Evolutionary conservation across 2,888 invertebrate species (phyloP).

Genomic region (Pyrrhosoma nymphula): DNA sequence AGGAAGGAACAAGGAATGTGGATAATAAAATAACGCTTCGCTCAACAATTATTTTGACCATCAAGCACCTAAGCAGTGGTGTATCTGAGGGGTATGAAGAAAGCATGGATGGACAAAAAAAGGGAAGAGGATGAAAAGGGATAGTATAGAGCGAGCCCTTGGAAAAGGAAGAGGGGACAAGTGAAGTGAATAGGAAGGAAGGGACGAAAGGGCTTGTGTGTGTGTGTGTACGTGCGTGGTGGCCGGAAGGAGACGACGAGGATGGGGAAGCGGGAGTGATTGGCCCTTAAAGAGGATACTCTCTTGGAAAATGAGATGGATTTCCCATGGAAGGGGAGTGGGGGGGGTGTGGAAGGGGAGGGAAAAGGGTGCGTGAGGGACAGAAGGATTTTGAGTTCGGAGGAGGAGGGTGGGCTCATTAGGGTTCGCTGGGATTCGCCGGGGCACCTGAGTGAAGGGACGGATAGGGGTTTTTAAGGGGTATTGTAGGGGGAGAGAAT

Average conservation of each 20-base stretch:
- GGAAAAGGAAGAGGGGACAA: neutral
- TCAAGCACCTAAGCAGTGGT: too few relatives aligned
- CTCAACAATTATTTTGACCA: too few relatives aligned
- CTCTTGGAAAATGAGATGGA: constrained; percentile 37
- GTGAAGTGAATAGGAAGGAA: neutral
- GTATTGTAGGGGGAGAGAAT: neutral
- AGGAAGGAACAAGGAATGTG: too few relatives aligned
- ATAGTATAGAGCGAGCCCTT: too few relatives aligned
- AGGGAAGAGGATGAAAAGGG: too few relatives aligned
- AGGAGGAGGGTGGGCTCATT: constrained; percentile 15
- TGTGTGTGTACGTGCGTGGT: neutral
- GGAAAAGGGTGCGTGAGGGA: neutral
- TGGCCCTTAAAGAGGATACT: constrained; percentile 58
- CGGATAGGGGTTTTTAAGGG: neutral
- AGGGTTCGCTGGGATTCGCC: neutral
- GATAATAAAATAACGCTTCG: too few relatives aligned
- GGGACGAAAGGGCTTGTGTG: neutral
- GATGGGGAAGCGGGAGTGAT: neutral
- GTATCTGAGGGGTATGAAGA: too few relatives aligned
- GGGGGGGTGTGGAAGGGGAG: neutral
- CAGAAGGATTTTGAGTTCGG: neutral
- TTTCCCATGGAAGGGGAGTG: neutral
- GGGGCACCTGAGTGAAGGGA: neutral
- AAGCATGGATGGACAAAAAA: too few relatives aligned
- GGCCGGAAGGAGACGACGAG: constrained; percentile 5